Evolutionary conservation across 1,140 invertebrate species (phyloP), one percentile per base, ranked within the genome.

Genomic region (Brachionus paranguensis): DNA sequence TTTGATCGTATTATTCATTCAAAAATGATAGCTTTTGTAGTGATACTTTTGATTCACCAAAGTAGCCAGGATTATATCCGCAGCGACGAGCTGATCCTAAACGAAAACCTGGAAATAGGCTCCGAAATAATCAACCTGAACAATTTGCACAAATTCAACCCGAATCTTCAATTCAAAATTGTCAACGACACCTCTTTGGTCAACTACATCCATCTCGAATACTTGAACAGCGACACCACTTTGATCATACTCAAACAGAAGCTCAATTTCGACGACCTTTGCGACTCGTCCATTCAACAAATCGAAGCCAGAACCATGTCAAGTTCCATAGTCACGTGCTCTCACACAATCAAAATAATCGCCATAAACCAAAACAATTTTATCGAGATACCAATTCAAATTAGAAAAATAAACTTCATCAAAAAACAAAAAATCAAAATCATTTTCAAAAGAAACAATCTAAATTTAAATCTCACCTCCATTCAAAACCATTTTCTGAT

Each of bases 331-430:
- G 37, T 72, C 33, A 72, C 68, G 41, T 81, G 78, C 43, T 64
- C 78, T 11, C 53, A 81, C 12, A 68, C 41, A 60, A 17, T 81
- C 14, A 81, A 81, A 81, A 81, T 81, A 37, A 37, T 81, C 6
- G 78, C 53, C 37, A 27, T 81, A n/a, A 64, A 60, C 12, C 24
- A 33, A 29, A 81, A 81, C 43, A 20, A 81, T 81, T 81, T 81
- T 41, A 81, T 81, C 43, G 78, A 81, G 17, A 64, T 81, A 41
- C 78, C 78, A 43, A 47, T 81, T 27, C 20, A 81, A 43, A 76
- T 76, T 50, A 76, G 72, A 76, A 76, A 76, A 76, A 76, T 76
- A 27, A 76, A 76, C 47, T 76, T 76, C 24, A 20, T 76, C 24
- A 76, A 50, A 50, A 76, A 76, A 12, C 41, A 50, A 50, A 4